Evolutionary conservation across 2,888 invertebrate species (phyloP).

Genomic region (Orchesella flavescens): DNA sequence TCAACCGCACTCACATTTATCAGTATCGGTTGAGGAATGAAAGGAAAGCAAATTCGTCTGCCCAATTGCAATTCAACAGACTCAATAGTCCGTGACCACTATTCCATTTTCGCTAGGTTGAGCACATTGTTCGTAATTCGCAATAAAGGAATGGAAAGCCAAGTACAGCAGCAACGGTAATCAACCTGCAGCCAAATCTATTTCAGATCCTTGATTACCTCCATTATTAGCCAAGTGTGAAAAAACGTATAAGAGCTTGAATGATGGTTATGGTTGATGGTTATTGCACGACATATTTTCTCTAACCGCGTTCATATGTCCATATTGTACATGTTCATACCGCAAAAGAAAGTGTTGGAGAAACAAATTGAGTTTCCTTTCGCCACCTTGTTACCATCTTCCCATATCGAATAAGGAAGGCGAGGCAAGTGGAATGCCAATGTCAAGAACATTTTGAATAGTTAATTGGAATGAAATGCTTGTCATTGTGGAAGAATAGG

Average conservation of each 20-base stretch:
- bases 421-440: neutral
- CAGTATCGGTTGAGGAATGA: neutral
- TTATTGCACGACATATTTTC: too few relatives aligned
- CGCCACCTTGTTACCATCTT: too few relatives aligned
- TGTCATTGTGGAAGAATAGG: conserved; percentile 4
- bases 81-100: conserved; percentile 4
- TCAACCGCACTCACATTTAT: neutral
- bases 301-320: too few relatives aligned
- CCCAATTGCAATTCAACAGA: neutral
- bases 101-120: neutral
- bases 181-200: too few relatives aligned
- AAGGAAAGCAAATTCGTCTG: neutral
- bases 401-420: too few relatives aligned
- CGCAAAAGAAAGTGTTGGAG: neutral
- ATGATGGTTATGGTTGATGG: neutral
- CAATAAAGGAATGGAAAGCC: too few relatives aligned
- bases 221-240: conserved; percentile 1
- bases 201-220: conserved; percentile 8
- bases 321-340: too few relatives aligned
- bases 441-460: conserved; percentile 22
- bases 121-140: neutral
- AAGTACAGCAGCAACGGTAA: too few relatives aligned
- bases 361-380: too few relatives aligned
- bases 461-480: conserved; percentile 32
- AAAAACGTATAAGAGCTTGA: conserved; percentile 1